Evolutionary conservation across 1,140 invertebrate species (phyloP), one percentile per base, ranked within the genome.

Genomic region (Trachymyrmex cornetzi): DNA sequence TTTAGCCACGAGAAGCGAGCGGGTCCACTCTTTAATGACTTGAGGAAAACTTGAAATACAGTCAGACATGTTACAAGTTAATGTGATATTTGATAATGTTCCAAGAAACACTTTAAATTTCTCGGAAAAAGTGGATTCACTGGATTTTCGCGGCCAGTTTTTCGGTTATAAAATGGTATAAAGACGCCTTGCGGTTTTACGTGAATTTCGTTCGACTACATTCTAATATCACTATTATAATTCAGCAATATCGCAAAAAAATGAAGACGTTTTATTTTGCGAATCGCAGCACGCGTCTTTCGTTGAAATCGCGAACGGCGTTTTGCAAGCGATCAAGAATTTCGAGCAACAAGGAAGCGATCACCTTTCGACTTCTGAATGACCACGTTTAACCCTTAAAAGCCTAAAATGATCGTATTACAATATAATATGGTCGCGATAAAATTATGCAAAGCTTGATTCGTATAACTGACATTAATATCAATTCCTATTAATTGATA

Each of bases 171-270:
- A 89, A 86, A 71, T 48, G 48, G 53, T 86, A 86, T 61, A 71
- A 89, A 89, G 63, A 66, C 44, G 14, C 48, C 19, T 19, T 57
- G 50, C 12, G 30, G 11, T 48, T 71, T 71, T 63, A 34, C 44
- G 12, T 64, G 14, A 48, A 87, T 64, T 71, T 79, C 77, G 11
- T 9, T 63, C 16, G 84, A 85, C 63, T 85, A 88, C 74, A 88
- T 12, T 81, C 67, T 89, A 89, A 67, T 89, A 89, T 88, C 82
- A 89, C 87, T 86, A 66, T 75, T 27, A 22, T 55, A 81, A 67
- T 80, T 80, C 48, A 67, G 27, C 48, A 34, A 44, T 55, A 80
- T 61, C 57, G 57, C 34, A 80, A 38, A 53, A 53, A 69, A 77
- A 22, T 44, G 5, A 48, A 24, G 5, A 69, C 22, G n/a, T 12